A percentile compares a stretch with the other conserved stretches of the same genome.
phyloP scores from a whole-genome alignment of 2,888 invertebrate genomes.

The Nemoura dubitans region DNA sequence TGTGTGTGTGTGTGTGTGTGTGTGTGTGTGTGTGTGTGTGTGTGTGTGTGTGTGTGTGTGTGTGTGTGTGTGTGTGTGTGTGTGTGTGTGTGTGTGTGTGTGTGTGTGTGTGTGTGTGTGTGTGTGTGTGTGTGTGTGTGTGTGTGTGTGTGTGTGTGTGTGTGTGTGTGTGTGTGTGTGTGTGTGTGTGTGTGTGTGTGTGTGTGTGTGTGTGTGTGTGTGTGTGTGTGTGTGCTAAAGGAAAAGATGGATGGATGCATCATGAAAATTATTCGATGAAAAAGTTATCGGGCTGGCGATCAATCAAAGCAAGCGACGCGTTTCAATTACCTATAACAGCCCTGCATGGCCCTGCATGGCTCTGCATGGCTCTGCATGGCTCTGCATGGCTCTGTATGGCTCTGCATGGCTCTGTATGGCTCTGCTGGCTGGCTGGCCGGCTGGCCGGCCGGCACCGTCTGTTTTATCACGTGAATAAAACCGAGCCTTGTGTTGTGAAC shows the following conservation, averaged over 20 bases:
- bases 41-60: neutral
- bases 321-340: neutral
- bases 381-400: too few species aligned
- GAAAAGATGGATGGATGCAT: constrained; percentile 7
- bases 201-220: neutral
- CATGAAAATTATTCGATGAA: constrained; percentile 12
- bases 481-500: neutral
- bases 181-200: neutral
- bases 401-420: neutral
- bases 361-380: too few species aligned
- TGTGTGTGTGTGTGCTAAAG: neutral
- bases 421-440: too few species aligned
- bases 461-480: neutral
- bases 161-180: neutral
- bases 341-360: neutral
- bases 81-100: neutral
- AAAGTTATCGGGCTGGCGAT: neutral
- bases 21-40: neutral
- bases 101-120: neutral
- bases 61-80: neutral
- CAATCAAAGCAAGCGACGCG: neutral
- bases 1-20: neutral
- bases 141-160: neutral
- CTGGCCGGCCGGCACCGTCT: neutral
- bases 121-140: neutral